Percentiles rank a stretch among this genome's conserved stretches.
Conservation (phyloP, 2,113 vertebrate species). For the Nibea coibor region DNA sequence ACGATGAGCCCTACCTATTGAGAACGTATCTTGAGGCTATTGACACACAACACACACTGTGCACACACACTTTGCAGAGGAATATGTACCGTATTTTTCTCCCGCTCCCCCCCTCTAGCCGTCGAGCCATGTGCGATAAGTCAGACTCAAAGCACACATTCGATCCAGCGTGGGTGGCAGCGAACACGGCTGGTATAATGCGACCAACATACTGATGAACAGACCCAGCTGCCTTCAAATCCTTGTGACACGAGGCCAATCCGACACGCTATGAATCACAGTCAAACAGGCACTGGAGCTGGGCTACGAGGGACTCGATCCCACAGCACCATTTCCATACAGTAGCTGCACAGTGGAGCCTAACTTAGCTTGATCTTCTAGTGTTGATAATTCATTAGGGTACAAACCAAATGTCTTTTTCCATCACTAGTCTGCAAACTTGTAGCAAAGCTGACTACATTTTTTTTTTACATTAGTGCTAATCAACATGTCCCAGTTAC, state of each 20-base stretch:
- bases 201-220: constrained; percentile 44
- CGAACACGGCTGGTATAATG: constrained; percentile 48
- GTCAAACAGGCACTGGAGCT: constrained; percentile 37
- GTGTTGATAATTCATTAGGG: constrained; percentile 21
- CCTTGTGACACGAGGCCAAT: constrained; percentile 54
- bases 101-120: neutral
- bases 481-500: constrained; percentile 47
- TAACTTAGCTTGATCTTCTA: constrained; percentile 10
- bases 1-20: neutral
- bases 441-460: constrained; percentile 38
- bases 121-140: constrained; percentile 9
- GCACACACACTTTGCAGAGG: constrained; percentile 20
- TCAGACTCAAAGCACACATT: constrained; percentile 34
- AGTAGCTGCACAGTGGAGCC: neutral
- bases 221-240: constrained; percentile 57
- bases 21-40: neutral
- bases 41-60: neutral
- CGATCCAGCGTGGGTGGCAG: constrained; percentile 47
- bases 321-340: constrained; percentile 3
- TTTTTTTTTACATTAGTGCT: constrained; percentile 38
- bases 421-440: constrained; percentile 42
- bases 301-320: constrained; percentile 19
- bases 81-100: neutral
- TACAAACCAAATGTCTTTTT: constrained; percentile 9
- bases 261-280: constrained; percentile 62